Base-by-base conservation (phyloP, 2,888 invertebrate species). In the Parnassius smintheus region DNA sequence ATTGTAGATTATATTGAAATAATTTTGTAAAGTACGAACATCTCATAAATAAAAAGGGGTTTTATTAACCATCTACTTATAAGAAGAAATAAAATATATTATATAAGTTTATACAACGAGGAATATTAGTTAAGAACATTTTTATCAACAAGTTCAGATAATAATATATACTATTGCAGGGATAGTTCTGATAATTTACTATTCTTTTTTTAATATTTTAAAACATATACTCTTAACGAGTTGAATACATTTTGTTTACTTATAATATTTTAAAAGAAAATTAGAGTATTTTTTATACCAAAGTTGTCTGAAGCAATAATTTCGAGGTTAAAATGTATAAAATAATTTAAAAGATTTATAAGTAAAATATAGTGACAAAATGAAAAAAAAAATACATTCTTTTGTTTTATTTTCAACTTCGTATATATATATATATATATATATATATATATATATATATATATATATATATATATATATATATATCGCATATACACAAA, bases 281-380 rank as follows among this genome's bases (percentile, higher is more conserved):
- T 11, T 13, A 46, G 1, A 44, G 7, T 35, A 35, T 7, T 35
- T 35, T 25, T 35, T 35, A 35, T 35, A 35, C 35, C 3, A 35
- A 35, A 35, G 7, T 35, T 35, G 35, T 35, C 35, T 4, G 35
- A 51, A 51, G 50, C 50, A 51, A 61, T 61, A 50, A 35, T 45
- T 45, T 44, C 13, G 11, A 45, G 25, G 13, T 12, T 4, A 41
- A 44, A n/a, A 56, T 51, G 25, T 45, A 56, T 61, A 53, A 25
- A 48, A 48, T 57, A 7, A 25, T 57, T 57, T 57, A 46, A 18
- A 18, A 18, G 18, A 18, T 18, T 18, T 35, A 48, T 53, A 62
- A 57, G 57, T 62, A 35, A 35, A 62, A 62, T 53, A 62, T 41
- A 45, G 54, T 59, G 54, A 35, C 41, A 18, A 55, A 50, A 54